Percentiles rank a stretch among this genome's conserved stretches.
phyloP scores from a whole-genome alignment of 1,140 invertebrate species.

The Chlorops oryzae region DNA sequence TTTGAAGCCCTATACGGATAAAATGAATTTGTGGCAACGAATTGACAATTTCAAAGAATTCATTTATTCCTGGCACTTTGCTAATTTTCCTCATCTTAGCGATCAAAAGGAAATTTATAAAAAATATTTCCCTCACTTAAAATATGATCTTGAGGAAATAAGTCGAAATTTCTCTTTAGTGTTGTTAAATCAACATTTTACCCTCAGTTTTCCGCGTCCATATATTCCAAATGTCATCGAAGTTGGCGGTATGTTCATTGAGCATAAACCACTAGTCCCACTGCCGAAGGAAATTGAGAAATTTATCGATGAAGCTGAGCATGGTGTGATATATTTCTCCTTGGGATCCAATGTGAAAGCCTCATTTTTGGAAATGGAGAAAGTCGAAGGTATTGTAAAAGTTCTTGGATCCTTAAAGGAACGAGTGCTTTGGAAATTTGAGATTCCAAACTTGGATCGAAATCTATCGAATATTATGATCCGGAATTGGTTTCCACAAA shows the following conservation, averaged over 20 bases:
- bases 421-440: conserved; percentile 60
- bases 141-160: conserved; percentile 14
- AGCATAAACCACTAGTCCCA: conserved; percentile 25
- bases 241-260: conserved; percentile 26
- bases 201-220: conserved; percentile 50
- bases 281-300: conserved; percentile 45
- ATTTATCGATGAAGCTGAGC: conserved; percentile 50
- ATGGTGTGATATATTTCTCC: conserved; percentile 55
- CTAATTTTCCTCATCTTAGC: no score
- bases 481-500: conserved; percentile 61
- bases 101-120: conserved; percentile 34
- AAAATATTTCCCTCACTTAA: conserved; percentile 23
- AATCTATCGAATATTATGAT: conserved; percentile 55
- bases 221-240: conserved; percentile 46
- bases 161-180: conserved; percentile 45
- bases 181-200: conserved; percentile 51
- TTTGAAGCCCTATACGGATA: conserved; percentile 29
- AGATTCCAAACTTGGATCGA: conserved; percentile 49
- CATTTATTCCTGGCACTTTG: no score
- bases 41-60: conserved; percentile 41
- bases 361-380: conserved; percentile 48
- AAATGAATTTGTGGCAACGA: conserved; percentile 49
- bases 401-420: conserved; percentile 52
- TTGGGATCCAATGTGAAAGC: conserved; percentile 54
- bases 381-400: conserved; percentile 49